These are phyloP conservation scores for Dysmachus trigonus DNA, from an alignment of 2,888 invertebrate species.

Conservation along the genomic window DNA sequence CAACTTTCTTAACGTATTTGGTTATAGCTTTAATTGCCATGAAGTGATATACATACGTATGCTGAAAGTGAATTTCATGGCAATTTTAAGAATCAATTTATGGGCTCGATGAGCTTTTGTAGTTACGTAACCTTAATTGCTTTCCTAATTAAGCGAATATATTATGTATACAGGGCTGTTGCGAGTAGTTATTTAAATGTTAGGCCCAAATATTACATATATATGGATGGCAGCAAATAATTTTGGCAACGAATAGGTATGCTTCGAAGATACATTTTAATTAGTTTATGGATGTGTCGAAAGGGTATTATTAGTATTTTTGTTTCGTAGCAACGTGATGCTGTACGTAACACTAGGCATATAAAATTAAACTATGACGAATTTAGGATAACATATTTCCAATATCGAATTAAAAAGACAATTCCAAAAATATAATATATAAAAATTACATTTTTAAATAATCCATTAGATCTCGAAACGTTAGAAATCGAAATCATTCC, in stretches of 20 bases:
- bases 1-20: not conserved
- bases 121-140: not conserved
- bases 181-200: not conserved
- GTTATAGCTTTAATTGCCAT: not conserved
- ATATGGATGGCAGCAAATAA: not conserved
- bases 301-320: not conserved
- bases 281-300: not conserved
- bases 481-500: too few species aligned
- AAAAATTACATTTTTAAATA: too few species aligned
- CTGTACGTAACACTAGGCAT: not conserved
- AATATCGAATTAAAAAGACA: too few species aligned
- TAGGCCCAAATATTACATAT: not conserved
- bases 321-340: not conserved
- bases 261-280: not conserved
- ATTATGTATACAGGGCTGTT: not conserved
- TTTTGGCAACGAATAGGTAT: not conserved
- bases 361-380: not conserved
- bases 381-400: too few species aligned
- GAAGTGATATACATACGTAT: not conserved
- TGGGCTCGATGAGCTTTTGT: not conserved
- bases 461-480: too few species aligned
- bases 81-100: not conserved
- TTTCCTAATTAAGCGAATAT: not conserved
- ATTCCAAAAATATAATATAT: too few species aligned
- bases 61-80: not conserved